Base-by-base conservation (phyloP, 2,113 vertebrate genomes). In the Strix uralensis region DNA sequence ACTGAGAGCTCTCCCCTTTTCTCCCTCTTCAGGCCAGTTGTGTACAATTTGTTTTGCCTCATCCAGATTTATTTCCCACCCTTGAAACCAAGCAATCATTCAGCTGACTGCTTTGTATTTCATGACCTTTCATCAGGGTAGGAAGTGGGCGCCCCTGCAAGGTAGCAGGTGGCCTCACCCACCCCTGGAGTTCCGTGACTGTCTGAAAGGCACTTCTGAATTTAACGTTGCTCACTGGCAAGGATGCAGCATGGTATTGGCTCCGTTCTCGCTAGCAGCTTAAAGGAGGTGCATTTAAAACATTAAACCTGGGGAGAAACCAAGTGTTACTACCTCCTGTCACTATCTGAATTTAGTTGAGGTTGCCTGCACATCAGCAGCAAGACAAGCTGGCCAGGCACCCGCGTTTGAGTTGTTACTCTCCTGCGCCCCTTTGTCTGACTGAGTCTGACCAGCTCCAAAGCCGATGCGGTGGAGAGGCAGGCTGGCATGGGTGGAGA, bases 401-500 rank as follows among this genome's bases (percentile, higher is more conserved):
- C 30, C 13, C 11, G 46, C 36, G 34, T 51, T 19, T 21, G 36
- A 83, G 44, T 25, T 46, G 65, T 22, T 52, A 32, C 17, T 72
- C 18, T 54, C 42, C 27, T 4, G 26, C 5, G 6, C 2, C 13
- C 26, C 47, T 40, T 8, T 27, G 8, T 30, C 55, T 38, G 29
- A 20, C 42, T 6, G 74, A 67, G 59, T 38, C 30, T 10, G 23
- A 62, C 19, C n/a, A 57, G 66, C 47, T 62, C 67, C 1, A 1
- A 65, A 63, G 70, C 18, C 1, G 0, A 29, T 0, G 2, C 22
- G 49, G 29, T n/a, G 7, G n/a, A 49, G 36, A 47, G 32, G 49
- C 47, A 57, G 59, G 25, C 47, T 55, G 65, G n/a, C 30, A 30
- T 0, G 0, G n/a, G 46, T 10, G 27, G 18, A 66, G 46, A 62